Evolutionary conservation across 1,140 invertebrate species (phyloP).

Genomic region (Stegodyphus dumicola): DNA sequence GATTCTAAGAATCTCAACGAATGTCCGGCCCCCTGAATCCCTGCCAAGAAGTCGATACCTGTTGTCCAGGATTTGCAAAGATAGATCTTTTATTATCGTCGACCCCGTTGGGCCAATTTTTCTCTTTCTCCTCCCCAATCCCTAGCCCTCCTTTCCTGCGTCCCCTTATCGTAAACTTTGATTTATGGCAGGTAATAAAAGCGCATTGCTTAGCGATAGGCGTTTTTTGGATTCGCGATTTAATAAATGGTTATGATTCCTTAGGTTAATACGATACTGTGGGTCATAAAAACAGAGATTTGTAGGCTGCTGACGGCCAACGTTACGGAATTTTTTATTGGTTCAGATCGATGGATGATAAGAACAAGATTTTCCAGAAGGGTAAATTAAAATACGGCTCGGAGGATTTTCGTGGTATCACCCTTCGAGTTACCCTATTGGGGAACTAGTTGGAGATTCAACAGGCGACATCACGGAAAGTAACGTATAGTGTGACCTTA

Average conservation of each 20-base stretch:
- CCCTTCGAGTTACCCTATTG: too few relatives aligned
- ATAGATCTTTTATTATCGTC: not conserved
- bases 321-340: not conserved
- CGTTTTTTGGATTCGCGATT: constrained; percentile 5
- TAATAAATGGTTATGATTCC: constrained; percentile 45
- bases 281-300: constrained; percentile 39
- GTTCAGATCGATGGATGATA: not conserved
- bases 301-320: constrained; percentile 20
- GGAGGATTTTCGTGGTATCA: too few relatives aligned
- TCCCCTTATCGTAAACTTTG: constrained; percentile 37
- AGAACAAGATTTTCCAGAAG: not conserved
- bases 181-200: constrained; percentile 41
- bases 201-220: constrained; percentile 40
- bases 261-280: constrained; percentile 40
- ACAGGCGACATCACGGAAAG: too few relatives aligned
- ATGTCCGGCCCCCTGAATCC: not conserved
- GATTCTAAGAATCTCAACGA: not conserved
- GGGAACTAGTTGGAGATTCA: too few relatives aligned
- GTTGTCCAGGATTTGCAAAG: not conserved
- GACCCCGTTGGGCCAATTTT: not conserved
- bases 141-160: not conserved
- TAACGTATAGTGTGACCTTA: too few relatives aligned
- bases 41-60: not conserved
- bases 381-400: not conserved
- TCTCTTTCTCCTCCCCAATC: not conserved